Evolutionary conservation across 1,140 invertebrate genomes (phyloP), one percentile per base, ranked within the genome.

Genomic region (Drosophila jambulina): DNA sequence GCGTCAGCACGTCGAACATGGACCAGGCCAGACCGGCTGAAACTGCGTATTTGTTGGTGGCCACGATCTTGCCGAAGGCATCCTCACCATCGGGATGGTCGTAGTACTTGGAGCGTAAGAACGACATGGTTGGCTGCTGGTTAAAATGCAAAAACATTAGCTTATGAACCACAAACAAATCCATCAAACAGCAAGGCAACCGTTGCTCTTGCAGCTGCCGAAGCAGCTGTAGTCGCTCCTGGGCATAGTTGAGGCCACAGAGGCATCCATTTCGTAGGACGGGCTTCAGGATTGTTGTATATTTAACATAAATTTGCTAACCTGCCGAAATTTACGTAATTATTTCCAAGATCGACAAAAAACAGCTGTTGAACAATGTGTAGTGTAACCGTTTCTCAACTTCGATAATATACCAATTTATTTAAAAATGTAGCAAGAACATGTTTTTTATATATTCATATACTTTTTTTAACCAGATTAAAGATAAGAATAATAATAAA

Each of bases 11-110:
- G 93, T 96, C 96, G 32, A 93, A 78, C 21, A 94, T 93, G 4
- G 93, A 94, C 3, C 91, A 40, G 3, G 92, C 93, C 2, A 95
- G 21, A 25, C 95, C 94, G 12, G 91, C 71, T 1, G 93, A n/a
- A 0, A 93, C 65, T 1, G 94, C 94, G 80, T 94, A 94, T 93
- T 95, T 96, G 21, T 93, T 93, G 1, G 94, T 93, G n/a, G 93
- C 94, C 62, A 95, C 93, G 27, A 95, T 85, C 92, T 96, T 96
- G 67, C 94, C 93, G 48, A 94, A 91, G 32, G 95, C 94, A 84
- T 96, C 95, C 56, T 95, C 77, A 0, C 96, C 96, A 42, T 97
- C 96, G 1, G 96, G 96, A n/a, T 95, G 93, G 82, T 96, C 95
- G 87, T 95, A 96, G 81, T 96, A 97, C 62, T 91, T 92, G 32